phyloP scores from a whole-genome alignment of 2,888 invertebrate genomes.

The Tetramorium bicarinatum region DNA sequence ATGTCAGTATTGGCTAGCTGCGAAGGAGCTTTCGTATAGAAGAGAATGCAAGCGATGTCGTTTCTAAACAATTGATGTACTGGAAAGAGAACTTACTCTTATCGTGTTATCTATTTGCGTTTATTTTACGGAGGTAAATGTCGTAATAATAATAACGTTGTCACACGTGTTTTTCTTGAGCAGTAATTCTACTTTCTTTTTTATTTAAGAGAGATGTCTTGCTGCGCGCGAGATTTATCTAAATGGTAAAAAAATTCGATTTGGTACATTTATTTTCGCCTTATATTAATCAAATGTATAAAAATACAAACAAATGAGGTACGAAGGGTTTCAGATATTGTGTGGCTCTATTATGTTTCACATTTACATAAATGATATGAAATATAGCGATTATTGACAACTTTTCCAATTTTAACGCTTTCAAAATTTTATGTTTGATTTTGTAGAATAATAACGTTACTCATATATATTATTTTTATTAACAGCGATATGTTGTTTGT shows the following conservation, averaged over 20 bases:
- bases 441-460: neutral
- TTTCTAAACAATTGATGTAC: conserved; percentile 69
- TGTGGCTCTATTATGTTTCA: neutral
- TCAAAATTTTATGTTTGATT: neutral
- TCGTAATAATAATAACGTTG: conserved; percentile 49
- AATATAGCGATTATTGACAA: neutral
- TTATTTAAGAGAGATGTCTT: neutral
- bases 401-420: conserved; percentile 7
- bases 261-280: neutral
- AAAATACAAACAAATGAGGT: neutral
- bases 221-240: neutral
- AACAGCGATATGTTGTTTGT: neutral
- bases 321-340: neutral
- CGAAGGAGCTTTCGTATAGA: neutral
- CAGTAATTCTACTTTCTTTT: neutral
- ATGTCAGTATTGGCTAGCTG: conserved; percentile 39
- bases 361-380: neutral
- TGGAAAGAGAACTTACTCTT: conserved; percentile 18
- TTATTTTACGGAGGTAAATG: conserved; percentile 57
- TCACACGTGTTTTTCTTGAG: neutral
- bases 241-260: neutral
- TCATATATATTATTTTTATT: neutral
- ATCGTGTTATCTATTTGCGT: conserved; percentile 18
- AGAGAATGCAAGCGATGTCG: conserved; percentile 1
- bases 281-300: neutral